Base-by-base conservation (phyloP, 2,888 invertebrate species). In the Phaonia tiefii region DNA sequence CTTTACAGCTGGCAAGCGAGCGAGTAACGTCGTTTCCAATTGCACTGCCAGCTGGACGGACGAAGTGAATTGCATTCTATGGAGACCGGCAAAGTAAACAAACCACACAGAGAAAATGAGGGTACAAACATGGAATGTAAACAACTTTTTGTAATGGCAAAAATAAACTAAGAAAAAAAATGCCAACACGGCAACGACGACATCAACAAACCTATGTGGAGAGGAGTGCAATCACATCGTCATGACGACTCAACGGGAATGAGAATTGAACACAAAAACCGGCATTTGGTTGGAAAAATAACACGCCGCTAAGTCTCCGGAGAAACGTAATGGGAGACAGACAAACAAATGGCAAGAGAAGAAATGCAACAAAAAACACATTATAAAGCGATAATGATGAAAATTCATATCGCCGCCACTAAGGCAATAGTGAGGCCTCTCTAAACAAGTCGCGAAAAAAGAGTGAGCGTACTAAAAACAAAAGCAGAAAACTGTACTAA, bases 51-150 rank as follows among this genome's bases (percentile, higher is more conserved):
- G 31, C 31, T 31, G 31, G 31, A 31, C 31, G 31, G 31, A 5
- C 31, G 31, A 54, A 54, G n/a, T 54, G 54, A 8, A 51, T 51
- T 54, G 25, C 25, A 54, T 54, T 51, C 51, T 51, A 51, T 51
- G 51, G 22, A 51, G 51, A 51, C 51, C 46, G 51, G 51, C 22
- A 13, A 17, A 17, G 25, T 22, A 54, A 54, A 54, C 54, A 54
- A 54, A 54, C 54, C 17, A 10, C 2, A 51, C 8, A 11, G 17
- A 46, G 20, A 54, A 54, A 54, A 25, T 25, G 54, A 54, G 54
- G 22, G 11, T 25, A 54, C 54, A 54, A 54, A 54, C 54, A 54
- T 54, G 54, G 54, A 54, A 54, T 22, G 54, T 54, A 54, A 54
- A 54, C 54, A 54, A 54, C 25, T 25, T 54, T 54, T 54, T 54